Conservation (phyloP, 2,888 invertebrate genomes). For the Selenia dentaria region DNA sequence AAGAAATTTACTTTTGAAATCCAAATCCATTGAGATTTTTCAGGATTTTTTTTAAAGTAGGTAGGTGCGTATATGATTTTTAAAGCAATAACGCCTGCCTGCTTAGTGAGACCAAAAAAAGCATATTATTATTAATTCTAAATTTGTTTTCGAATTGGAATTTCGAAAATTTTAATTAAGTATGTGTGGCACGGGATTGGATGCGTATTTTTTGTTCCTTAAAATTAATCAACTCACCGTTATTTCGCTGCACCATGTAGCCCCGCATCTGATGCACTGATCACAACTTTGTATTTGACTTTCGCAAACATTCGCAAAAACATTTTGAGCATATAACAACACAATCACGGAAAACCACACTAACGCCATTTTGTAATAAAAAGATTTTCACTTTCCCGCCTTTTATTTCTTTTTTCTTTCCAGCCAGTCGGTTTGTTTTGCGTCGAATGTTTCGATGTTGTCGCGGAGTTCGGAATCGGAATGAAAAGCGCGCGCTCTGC, state of each 20-base stretch:
- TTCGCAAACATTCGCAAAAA: constrained; percentile 50
- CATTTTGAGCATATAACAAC: constrained; percentile 52
- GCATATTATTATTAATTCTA: too few relatives aligned
- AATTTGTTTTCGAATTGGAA: too few relatives aligned
- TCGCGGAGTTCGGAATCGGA: constrained; percentile 43
- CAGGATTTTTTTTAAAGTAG: too few relatives aligned
- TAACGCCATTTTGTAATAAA: constrained; percentile 50
- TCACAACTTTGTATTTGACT: constrained; percentile 50
- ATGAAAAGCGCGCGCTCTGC: constrained; percentile 51
- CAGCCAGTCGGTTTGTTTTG: constrained; percentile 4
- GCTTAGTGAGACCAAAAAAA: too few relatives aligned
- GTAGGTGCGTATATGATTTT: too few relatives aligned
- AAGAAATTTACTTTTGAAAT: too few relatives aligned
- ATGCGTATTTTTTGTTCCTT: too few relatives aligned
- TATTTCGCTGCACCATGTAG: constrained; percentile 60
- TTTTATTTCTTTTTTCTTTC: constrained; percentile 28
- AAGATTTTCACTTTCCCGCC: constrained; percentile 21
- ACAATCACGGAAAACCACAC: constrained; percentile 60
- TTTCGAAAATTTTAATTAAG: too few relatives aligned
- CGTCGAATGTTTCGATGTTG: constrained; percentile 4
- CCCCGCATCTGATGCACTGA: constrained; percentile 66
- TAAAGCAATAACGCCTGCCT: too few relatives aligned
- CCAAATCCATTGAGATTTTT: too few relatives aligned
- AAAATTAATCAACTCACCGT: constrained; percentile 55
- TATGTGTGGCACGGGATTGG: too few relatives aligned